Conservation (phyloP, 92 coral and sea anemone genomes). For the Porites lobata region DNA sequence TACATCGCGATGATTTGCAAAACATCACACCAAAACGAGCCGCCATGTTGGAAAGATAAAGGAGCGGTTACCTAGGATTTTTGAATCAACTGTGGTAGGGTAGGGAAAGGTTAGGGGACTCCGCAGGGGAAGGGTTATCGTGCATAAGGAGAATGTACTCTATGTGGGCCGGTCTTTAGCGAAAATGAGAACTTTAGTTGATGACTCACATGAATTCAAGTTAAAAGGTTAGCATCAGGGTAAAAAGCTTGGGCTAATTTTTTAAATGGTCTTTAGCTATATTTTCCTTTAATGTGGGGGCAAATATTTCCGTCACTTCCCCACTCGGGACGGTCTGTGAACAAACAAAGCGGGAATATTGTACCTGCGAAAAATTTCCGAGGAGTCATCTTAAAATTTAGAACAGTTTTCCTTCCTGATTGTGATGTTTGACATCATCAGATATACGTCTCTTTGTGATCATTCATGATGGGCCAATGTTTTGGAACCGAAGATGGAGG, state of each 20-base stretch:
- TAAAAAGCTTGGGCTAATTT: not conserved
- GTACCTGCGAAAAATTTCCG: not conserved
- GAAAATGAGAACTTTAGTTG: not conserved
- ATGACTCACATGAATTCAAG: too few relatives aligned
- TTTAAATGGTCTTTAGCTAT: too few relatives aligned
- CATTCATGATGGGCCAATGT: slow-evolving; percentile 94
- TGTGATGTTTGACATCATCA: slow-evolving; percentile 14
- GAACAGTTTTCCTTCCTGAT: not conserved
- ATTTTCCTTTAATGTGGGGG: not conserved
- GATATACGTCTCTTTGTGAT: not conserved
- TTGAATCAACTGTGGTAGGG: not conserved
- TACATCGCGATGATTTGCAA: not conserved
- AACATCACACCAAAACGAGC: not conserved
- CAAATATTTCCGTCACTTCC: slow-evolving; percentile 2
- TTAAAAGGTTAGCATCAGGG: not conserved
- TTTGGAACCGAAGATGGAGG: slow-evolving; percentile 98
- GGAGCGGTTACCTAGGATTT: slow-evolving; percentile 15
- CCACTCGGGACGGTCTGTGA: not conserved
- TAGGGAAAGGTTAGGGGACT: not conserved
- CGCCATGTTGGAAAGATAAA: slow-evolving; percentile 24
- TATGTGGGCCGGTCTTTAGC: too few relatives aligned
- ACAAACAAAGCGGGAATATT: slow-evolving; percentile 22
- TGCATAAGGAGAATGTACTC: too few relatives aligned
- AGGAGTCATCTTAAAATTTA: slow-evolving; percentile 9
- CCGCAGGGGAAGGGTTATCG: not conserved